Evolutionary conservation across 2,888 invertebrate genomes (phyloP), one percentile per base, ranked within the genome.

Genomic region (Netelia inedita): DNA sequence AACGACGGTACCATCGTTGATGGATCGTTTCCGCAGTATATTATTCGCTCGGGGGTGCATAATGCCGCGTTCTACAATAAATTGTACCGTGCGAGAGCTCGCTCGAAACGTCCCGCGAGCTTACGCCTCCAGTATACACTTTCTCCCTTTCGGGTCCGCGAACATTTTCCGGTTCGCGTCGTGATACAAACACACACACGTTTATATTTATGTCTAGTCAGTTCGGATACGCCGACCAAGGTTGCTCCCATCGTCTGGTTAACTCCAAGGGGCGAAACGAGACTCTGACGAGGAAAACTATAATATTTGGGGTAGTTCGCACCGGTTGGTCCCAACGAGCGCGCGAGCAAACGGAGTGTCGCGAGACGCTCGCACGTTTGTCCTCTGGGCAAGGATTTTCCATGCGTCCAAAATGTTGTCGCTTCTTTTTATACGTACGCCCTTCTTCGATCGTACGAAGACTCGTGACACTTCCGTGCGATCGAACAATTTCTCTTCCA

Each of bases 71-170:
- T 78, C 68, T 68, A 73, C 80, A 63, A 81, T 78, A 81, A 81
- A 81, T 78, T 80, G 28, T 63, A 57, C 61, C 66, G 73, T 79
- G 35, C 71, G 21, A 71, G 41, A 71, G 53, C 79, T 71, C 76
- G 66, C 41, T 81, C 61, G 63, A 81, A 81, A 43, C 59, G 75
- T 84, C 72, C 76, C 9, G 61, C 80, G 61, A 80, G 76, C 80
- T 84, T 78, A 69, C 50, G 73, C 35, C 73, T 63, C 66, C 41
- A 11, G 63, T 68, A 61, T 68, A 21, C 50, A 55, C 63, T 41
- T 19, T 28, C 63, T 65, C 63, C 16, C 8, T 28, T 28, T 28
- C 28, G 28, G 65, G 55, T 73, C 19, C 66, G 14, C 19, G 16
- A 66, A 79, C 35, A 79, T 79, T 57, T 79, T 73, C 79, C 79